Evolutionary conservation across 2,797 vertebrate genomes (phyloP), one percentile per base, ranked within the genome.

Genomic region (Sternotherus odoratus): DNA sequence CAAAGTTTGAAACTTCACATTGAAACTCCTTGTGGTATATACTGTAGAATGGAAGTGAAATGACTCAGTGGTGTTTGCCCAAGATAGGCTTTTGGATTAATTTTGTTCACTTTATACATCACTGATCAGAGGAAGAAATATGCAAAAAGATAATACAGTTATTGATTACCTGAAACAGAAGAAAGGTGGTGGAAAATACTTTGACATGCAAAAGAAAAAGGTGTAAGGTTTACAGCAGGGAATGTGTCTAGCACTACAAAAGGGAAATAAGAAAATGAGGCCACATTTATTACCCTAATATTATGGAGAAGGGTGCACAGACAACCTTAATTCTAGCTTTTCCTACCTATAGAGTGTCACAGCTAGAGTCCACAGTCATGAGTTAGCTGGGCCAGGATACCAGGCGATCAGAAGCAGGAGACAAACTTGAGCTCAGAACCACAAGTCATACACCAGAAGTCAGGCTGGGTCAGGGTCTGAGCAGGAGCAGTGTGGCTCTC

Each of bases 201-300:
- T 0, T 33, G 2, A 1, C 36, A 5, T 49, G 21, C 3, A 85
- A 56, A 86, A 36, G 4, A 12, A 0, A 0, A 1, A 39, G 43
- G 57, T 90, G 81, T 30, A 48, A 48, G 26, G 13, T 46, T 75
- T 75, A 75, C 23, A 90, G 17, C 56, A 33, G 5, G 26, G n/a
- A 80, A 60, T 48, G 7, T 51, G 8, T 79, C 91, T 82, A 30
- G 26, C 17, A 46, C 53, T 46, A 46, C 26, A 46, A 48, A 48
- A 30, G 30, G 28, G 49, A 86, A 94, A 56, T 72, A 12, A 78
- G 36, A 74, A 87, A 69, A 69, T 12, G 63, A 69, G 19, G n/a
- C 66, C 8, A 8, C 13, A 50, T 36, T 6, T 77, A 88, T 16
- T n/a, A 48, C 7, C 4, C 50, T 8, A 24, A 4, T 79, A 48